Evolutionary conservation across 2,113 vertebrate genomes (phyloP), one percentile per base, ranked within the genome.

Genomic region (Turnix velox): DNA sequence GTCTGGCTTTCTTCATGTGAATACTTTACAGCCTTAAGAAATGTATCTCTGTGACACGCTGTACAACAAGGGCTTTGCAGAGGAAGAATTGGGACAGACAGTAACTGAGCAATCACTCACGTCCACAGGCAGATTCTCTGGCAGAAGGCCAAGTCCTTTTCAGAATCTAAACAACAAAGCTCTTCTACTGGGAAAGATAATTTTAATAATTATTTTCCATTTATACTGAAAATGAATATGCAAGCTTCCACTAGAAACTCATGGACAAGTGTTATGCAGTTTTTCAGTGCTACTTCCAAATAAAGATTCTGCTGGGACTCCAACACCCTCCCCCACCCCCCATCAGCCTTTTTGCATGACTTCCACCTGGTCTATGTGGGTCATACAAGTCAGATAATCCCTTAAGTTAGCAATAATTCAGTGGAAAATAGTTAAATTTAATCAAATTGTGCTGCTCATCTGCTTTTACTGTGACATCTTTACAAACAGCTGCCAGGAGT

Each of bases 31-130:
- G 37, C 30, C 33, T 43, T 62, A 27, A 87, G 62, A 69, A 84
- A 76, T 0, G 0, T n/a, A 49, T 59, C 63, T 78, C 51, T 1
- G 0, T 6, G 45, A 63, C 48, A 35, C 4, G 25, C 20, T 49
- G 46, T 28, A 18, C 13, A 40, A 25, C 20, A 40, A 68, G 39
- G 39, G 28, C 43, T 82, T 62, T 84, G 17, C 31, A 10, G 18
- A 43, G 42, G n/a, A 55, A 14, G 13, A 49, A 69, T 31, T 31
- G 46, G 37, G 79, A 79, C 46, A 68, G 13, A 17, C 52, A 58
- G 33, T 30, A 67, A 75, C 23, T 49, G 46, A 31, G 49, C 31
- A 39, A 55, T 37, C 2, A 1, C 22, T 72, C 57, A 14, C 10
- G 22, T 67, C 27, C 18, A 66, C 42, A 46, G n/a, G 16, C 45